Evolutionary conservation across 2,888 invertebrate species (phyloP).

Genomic region (Hydrotaea diabolus): DNA sequence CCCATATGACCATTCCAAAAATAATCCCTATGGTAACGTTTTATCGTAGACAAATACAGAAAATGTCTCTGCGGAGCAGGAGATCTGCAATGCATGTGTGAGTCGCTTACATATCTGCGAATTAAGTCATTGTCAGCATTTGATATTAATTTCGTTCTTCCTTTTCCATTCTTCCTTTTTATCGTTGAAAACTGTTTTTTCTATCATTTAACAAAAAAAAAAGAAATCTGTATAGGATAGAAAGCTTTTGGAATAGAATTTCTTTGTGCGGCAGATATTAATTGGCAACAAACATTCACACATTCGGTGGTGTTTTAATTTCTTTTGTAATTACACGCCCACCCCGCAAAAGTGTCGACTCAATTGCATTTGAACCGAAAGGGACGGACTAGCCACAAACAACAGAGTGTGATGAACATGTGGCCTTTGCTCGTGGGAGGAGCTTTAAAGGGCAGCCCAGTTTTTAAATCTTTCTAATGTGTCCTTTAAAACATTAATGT

Average conservation of each 20-base stretch:
- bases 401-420: neutral
- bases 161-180: slow-evolving; percentile 11
- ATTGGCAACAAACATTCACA: slow-evolving; percentile 13
- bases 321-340: neutral
- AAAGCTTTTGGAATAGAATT: too few species aligned
- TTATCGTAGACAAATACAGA: neutral
- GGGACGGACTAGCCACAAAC: too few species aligned
- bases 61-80: neutral
- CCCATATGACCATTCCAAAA: neutral
- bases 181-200: slow-evolving; percentile 37
- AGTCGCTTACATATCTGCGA: slow-evolving; percentile 2
- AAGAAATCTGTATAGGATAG: slow-evolving; percentile 42
- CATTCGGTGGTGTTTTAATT: slow-evolving; percentile 6
- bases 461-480: too few species aligned
- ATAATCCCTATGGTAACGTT: neutral
- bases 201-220: slow-evolving; percentile 43
- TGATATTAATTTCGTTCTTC: slow-evolving; percentile 47
- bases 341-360: slow-evolving; percentile 6
- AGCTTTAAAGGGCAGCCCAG: neutral
- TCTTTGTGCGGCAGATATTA: neutral
- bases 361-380: neutral
- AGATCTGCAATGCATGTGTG: neutral
- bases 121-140: slow-evolving; percentile 46
- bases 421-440: slow-evolving; percentile 9
- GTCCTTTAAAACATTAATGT: too few species aligned